Conservation (phyloP, 23 tunicate genomes). For the Styela plicata region DNA sequence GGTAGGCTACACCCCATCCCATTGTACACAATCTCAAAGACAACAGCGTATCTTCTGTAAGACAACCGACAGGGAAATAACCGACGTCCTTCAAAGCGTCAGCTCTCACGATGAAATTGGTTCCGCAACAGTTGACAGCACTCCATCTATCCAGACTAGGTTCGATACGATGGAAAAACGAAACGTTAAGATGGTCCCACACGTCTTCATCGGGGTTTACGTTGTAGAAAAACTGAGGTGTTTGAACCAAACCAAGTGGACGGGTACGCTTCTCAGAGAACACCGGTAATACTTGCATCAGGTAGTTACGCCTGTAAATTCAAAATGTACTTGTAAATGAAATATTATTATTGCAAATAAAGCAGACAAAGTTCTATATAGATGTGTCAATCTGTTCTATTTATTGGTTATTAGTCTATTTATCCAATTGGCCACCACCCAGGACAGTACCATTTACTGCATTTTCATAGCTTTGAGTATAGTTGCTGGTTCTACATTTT, state of each 20-base stretch:
- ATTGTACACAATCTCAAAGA: slow-evolving; percentile 85
- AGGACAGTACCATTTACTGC: no score
- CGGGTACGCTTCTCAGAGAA: slow-evolving; percentile 93
- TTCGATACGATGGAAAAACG: slow-evolving; percentile 97
- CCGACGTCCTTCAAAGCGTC: slow-evolving; percentile 98
- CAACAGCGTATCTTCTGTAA: slow-evolving; percentile 93
- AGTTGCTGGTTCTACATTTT: no score
- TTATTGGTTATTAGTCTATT: neutral
- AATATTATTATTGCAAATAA: neutral
- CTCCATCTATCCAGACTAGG: slow-evolving; percentile 95
- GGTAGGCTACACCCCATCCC: slow-evolving; percentile 99
- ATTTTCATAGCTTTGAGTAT: no score
- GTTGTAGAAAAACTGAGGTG: slow-evolving; percentile 99
- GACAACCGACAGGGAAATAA: slow-evolving; percentile 96
- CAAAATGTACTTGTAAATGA: no score
- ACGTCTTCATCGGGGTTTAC: slow-evolving; percentile 97
- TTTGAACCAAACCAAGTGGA: slow-evolving; percentile 91
- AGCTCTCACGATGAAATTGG: slow-evolving; percentile 89
- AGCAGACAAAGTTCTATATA: neutral
- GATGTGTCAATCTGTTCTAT: neutral
- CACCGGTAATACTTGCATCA: slow-evolving; percentile 87
- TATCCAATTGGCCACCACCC: neutral
- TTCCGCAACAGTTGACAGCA: slow-evolving; percentile 99
- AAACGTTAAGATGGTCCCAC: slow-evolving; percentile 97
- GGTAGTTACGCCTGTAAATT: slow-evolving; percentile 80